Base-by-base conservation (phyloP, 2,888 invertebrate genomes). In the Troides helena region DNA sequence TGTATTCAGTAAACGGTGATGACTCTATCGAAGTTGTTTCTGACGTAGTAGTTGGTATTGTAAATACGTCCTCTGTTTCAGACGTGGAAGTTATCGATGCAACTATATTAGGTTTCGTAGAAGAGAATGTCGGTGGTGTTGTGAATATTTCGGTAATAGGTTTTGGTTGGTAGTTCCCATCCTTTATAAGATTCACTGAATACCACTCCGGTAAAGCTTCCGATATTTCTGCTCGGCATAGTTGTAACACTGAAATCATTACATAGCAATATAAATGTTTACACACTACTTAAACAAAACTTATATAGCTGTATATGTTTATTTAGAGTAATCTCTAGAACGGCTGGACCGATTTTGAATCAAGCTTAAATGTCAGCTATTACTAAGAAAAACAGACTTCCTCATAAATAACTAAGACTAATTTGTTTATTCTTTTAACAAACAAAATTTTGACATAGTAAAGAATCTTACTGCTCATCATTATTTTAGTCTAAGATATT, bases 131-230 rank as follows among this genome's bases (percentile, higher is more conserved):
- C 12, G 81, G 67, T 68, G 83, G 85, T 14, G 87, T 87, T 18
- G 90, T 80, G 77, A 92, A 92, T 74, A 92, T 78, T 73, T 91
- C 90, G 23, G 89, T 83, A 62, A 92, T 81, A 17, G 91, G 83
- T 76, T 87, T 89, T 50, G 89, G 91, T 66, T 90, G 86, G 72
- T 83, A 90, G 61, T 71, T 76, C 69, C 82, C 85, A 71, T 91
- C 88, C 74, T 82, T 90, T 76, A 91, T 85, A 23, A 85, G 82
- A 76, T 92, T 92, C 59, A 90, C 90, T 59, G 90, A 85, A 79
- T 86, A 90, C 92, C 92, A 92, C 77, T 85, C 86, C 73, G 85
- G 81, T 72, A 79, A 69, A 64, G 82, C 79, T 69, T 83, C 81
- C 36, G 81, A 77, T 79, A 83, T 82, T 80, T 89, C 85, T 74